Conservation (phyloP, 2,797 vertebrate genomes). For the Apodemus agrarius region DNA sequence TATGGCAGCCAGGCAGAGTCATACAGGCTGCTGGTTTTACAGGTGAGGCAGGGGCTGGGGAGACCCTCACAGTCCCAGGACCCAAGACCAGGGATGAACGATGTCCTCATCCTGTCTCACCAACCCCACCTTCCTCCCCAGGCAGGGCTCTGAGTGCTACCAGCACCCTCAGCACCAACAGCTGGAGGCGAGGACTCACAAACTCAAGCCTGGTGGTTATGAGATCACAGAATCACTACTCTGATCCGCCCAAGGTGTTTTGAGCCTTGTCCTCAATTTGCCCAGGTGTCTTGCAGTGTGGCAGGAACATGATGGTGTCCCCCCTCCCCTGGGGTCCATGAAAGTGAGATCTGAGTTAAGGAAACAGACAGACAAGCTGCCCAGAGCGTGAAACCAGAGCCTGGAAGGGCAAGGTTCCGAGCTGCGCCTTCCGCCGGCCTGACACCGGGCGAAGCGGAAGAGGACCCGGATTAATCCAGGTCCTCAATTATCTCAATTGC, state of each 20-base stretch:
- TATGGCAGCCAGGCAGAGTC: neutral
- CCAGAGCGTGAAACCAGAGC: neutral
- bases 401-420: neutral
- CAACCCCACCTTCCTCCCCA: fast-evolving
- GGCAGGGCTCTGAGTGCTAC: neutral
- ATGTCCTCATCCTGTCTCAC: fast-evolving
- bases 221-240: neutral
- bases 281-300: fast-evolving
- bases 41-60: neutral
- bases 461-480: conserved; percentile 54
- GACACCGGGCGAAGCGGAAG: neutral
- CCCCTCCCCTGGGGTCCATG: neutral
- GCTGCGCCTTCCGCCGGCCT: conserved; percentile 55
- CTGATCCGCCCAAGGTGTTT: neutral
- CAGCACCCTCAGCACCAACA: neutral
- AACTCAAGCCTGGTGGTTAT: fast-evolving
- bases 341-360: neutral
- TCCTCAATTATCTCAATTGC: conserved; percentile 41
- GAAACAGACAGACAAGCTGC: neutral
- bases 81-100: too few species aligned
- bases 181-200: neutral
- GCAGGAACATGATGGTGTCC: fast-evolving
- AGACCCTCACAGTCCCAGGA: fast-evolving
- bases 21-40: neutral
- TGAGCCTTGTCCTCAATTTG: neutral